phyloP scores from a whole-genome alignment of 2,888 invertebrate species.

The Mellilla xanthometata region DNA sequence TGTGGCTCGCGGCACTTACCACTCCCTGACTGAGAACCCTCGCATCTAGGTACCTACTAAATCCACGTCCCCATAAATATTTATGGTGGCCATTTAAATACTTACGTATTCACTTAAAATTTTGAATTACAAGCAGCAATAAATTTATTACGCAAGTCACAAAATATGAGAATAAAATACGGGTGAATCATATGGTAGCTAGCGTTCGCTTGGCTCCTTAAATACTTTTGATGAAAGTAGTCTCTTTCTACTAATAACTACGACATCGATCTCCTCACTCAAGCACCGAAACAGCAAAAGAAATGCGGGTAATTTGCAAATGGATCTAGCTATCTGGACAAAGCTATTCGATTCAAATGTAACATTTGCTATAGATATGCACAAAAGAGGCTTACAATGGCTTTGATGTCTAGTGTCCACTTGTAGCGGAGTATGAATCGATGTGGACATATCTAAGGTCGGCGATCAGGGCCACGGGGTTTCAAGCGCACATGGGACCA shows the following conservation, averaged over 20 bases:
- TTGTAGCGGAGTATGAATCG: constrained; percentile 57
- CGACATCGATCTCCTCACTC: constrained; percentile 1
- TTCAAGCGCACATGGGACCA: constrained; percentile 37
- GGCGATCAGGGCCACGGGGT: constrained; percentile 38
- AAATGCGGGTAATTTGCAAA: constrained; percentile 66
- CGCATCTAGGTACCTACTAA: constrained; percentile 42
- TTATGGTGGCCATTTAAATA: constrained; percentile 39
- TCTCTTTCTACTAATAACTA: not conserved
- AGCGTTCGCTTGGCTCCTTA: too few relatives aligned
- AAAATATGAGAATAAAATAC: too few relatives aligned
- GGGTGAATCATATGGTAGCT: too few relatives aligned
- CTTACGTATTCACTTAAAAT: constrained; percentile 18
- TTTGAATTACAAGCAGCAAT: constrained; percentile 14
- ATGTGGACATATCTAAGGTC: constrained; percentile 52
- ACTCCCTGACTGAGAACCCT: constrained; percentile 51
- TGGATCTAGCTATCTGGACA: constrained; percentile 37
- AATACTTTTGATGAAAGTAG: too few relatives aligned
- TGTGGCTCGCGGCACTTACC: constrained; percentile 80
- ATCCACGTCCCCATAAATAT: constrained; percentile 50
- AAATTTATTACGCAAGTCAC: not conserved
- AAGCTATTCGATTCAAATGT: constrained; percentile 39
- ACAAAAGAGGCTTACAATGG: constrained; percentile 48
- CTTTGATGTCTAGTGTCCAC: constrained; percentile 52
- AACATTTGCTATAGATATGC: constrained; percentile 52
- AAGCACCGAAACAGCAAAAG: constrained; percentile 18